Conservation (phyloP, 2,797 vertebrate genomes). For the Macroramphosus scolopax region DNA sequence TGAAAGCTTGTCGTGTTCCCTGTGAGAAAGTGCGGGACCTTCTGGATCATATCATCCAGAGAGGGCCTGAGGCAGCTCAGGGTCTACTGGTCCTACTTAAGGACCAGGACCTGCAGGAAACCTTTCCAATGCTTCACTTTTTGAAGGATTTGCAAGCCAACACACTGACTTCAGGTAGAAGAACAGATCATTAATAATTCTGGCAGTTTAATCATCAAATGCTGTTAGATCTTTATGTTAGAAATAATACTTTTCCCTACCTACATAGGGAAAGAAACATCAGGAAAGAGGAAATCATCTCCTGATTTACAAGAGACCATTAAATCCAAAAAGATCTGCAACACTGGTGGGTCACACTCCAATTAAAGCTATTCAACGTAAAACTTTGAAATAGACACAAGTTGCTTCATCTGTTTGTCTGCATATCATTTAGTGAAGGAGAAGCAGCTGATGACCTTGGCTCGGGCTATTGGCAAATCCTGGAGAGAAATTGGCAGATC, state of each 20-base stretch:
- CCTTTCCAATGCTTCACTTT: slow-evolving; percentile 68
- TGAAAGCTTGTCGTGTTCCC: slow-evolving; percentile 57
- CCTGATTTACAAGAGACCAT: slow-evolving; percentile 14
- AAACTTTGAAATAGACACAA: background rate
- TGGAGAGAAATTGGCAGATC: slow-evolving; percentile 74
- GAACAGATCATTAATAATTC: background rate
- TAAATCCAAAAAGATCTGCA: slow-evolving; percentile 39
- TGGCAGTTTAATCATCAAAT: background rate
- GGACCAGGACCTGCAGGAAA: slow-evolving; percentile 53
- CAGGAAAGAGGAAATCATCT: slow-evolving; percentile 13
- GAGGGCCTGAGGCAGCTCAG: slow-evolving; percentile 44
- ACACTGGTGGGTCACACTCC: slow-evolving; percentile 34
- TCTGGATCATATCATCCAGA: slow-evolving; percentile 70
- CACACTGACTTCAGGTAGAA: slow-evolving; percentile 38
- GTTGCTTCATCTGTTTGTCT: slow-evolving; percentile 1
- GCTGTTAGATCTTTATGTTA: slow-evolving; percentile 1
- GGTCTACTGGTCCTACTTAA: slow-evolving; percentile 65
- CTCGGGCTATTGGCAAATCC: slow-evolving; percentile 55
- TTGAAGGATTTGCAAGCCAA: slow-evolving; percentile 43
- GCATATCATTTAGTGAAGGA: slow-evolving; percentile 59
- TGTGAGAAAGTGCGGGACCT: slow-evolving; percentile 69
- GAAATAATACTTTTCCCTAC: background rate
- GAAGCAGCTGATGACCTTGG: slow-evolving; percentile 75
- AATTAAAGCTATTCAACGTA: background rate
- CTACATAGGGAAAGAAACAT: background rate